phyloP scores from a whole-genome alignment of 1,140 invertebrate genomes.

The Bombus impatiens region DNA sequence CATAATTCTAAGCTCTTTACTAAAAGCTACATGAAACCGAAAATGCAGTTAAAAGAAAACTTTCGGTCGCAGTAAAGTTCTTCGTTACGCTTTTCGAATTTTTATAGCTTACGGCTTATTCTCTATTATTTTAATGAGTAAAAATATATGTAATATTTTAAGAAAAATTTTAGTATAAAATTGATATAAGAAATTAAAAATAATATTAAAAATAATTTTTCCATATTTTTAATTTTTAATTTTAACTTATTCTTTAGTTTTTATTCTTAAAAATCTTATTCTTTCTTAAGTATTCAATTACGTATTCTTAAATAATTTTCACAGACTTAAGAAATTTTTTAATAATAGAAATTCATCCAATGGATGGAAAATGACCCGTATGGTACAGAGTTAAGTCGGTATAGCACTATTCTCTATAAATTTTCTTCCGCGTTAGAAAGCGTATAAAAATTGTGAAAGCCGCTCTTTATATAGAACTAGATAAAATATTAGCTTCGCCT shows the following conservation, averaged over 20 bases:
- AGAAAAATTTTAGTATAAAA: background rate
- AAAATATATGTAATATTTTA: no score
- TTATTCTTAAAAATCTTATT: background rate
- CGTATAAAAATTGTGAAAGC: background rate
- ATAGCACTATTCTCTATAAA: background rate
- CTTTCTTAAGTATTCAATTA: no score
- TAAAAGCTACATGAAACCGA: background rate
- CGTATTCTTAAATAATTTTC: no score
- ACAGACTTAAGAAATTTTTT: no score
- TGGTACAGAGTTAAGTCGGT: background rate
- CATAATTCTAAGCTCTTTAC: background rate
- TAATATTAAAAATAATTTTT: no score
- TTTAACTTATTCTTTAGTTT: background rate
- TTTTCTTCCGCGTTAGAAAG: background rate
- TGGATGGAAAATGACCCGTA: background rate
- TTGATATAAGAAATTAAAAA: background rate
- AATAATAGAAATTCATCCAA: no score
- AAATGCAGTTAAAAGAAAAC: background rate
- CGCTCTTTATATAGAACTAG: no score
- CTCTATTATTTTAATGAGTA: no score
- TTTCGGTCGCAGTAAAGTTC: background rate
- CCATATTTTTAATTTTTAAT: background rate
- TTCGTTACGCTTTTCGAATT: background rate
- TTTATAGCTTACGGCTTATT: background rate
- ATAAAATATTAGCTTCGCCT: background rate